Base-by-base conservation (phyloP, 2,113 vertebrate genomes). In the Tupaia tana region DNA sequence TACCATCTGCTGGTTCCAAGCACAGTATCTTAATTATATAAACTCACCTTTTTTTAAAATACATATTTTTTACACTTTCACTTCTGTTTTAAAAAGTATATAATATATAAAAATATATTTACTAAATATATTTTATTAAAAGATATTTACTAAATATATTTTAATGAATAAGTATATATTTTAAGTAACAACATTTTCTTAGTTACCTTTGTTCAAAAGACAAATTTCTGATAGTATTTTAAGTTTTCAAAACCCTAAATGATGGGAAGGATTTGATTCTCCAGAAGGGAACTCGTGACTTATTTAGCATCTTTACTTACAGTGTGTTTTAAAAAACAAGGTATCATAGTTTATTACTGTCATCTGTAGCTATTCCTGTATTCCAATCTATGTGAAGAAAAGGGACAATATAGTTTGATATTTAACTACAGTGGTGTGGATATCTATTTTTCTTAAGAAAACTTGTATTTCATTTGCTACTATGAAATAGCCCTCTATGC, bases 381-480 rank as follows among this genome's bases (percentile, higher is more conserved):
- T 84, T 96, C 16, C 4, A 91, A 20, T 64, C 16, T 71, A 43
- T 86, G 9, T 43, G 56, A 71, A 80, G 25, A 78, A 2, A 18
- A 69, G 15, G 15, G 10, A 0, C 1, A 86, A 3, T 79, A 11
- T 3, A 31, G 7, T 63, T 90, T 70, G 79, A 83, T 80, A 43
- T 43, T 43, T 43, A 61, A 94, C 75, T 74, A 84, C 0, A 61
- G 56, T 54, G 19, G 7, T 34, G 24, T 64, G 43, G 43, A 43
- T 85, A 34, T 59, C 16, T 25, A 43, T 88, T 93, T 88, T 34
- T 14, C 29, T 16, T n/a, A 96, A 90, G 27, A 78, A 81, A 97
- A 95, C 12, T 85, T 84, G 43, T 3, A 58, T 90, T 92, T 96
- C 64, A 71, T 18, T 24, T 61, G 31, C 80, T 79, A 80, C 59